Conservation (phyloP, 2,888 invertebrate species). For the Drosophila atripex region DNA sequence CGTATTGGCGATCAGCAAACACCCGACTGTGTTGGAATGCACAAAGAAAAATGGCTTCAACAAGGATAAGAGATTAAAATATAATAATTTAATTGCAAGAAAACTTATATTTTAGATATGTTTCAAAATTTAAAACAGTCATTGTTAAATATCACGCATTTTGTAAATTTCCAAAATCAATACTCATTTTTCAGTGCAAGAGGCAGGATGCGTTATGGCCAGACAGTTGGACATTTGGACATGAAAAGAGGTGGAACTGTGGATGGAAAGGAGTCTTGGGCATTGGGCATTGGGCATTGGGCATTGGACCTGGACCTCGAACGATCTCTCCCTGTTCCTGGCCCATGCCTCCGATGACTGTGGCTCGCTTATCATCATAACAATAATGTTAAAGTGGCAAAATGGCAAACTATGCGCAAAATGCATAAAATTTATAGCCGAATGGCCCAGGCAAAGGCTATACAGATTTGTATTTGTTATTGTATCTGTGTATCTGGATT, state of each 20-base stretch:
- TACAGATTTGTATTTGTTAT: constrained; percentile 57
- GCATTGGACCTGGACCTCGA: constrained; percentile 13
- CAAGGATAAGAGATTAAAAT: not conserved
- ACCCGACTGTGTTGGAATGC: constrained; percentile 48
- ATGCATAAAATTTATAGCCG: constrained; percentile 78
- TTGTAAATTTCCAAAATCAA: not conserved
- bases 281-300: constrained; percentile 8
- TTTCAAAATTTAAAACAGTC: not conserved
- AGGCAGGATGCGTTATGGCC: constrained; percentile 56
- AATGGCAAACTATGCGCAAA: constrained; percentile 81
- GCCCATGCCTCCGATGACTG: constrained; percentile 61
- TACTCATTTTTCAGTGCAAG: constrained; percentile 17
- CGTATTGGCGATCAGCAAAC: constrained; percentile 75
- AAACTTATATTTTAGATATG: not conserved
- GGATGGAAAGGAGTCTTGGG: constrained; percentile 15
- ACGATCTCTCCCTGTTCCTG: constrained; percentile 29
- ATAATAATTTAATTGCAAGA: too few species aligned
- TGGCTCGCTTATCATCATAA: constrained; percentile 82
- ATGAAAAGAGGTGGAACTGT: constrained; percentile 42
- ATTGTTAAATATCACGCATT: not conserved
- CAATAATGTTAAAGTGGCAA: constrained; percentile 83
- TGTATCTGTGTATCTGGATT: constrained; percentile 31
- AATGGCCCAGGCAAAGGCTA: constrained; percentile 33
- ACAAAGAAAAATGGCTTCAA: constrained; percentile 26
- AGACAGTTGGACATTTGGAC: constrained; percentile 32